Percentiles rank a stretch among this genome's conserved stretches.
Evolutionary conservation across 2,113 vertebrate species (phyloP).

Genomic region (Ailurus styani): DNA sequence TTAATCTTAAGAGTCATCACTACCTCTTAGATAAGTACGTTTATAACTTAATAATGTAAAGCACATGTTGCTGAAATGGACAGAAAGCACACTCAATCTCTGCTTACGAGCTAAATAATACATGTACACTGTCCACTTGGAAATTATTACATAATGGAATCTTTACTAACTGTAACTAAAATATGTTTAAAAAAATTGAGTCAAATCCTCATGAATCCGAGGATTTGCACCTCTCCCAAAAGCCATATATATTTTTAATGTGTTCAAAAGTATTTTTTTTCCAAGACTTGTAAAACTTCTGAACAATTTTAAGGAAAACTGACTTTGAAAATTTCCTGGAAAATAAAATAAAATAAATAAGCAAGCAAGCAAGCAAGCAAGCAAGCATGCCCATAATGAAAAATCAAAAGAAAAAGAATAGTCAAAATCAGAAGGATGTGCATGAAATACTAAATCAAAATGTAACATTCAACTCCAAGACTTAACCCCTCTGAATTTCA

Average conservation of each 20-base stretch:
- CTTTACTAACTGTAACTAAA: neutral
- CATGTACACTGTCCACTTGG: neutral
- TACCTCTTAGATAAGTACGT: neutral
- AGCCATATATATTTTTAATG: neutral
- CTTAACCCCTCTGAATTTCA: neutral
- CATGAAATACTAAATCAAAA: neutral
- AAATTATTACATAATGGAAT: neutral
- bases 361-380: too few relatives aligned
- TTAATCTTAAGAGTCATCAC: neutral
- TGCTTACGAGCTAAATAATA: neutral
- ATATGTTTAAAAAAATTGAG: neutral
- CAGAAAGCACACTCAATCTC: neutral
- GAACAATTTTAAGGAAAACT: neutral
- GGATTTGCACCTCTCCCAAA: neutral
- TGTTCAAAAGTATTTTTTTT: neutral
- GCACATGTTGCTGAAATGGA: neutral
- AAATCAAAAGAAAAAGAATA: neutral
- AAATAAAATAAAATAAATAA: neutral
- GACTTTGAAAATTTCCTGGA: neutral
- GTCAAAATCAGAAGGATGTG: neutral
- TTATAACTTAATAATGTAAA: neutral
- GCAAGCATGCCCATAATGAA: neutral
- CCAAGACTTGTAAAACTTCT: neutral
- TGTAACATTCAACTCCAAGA: neutral
- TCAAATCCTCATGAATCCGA: neutral